Percentiles rank a stretch among this genome's conserved stretches.
Evolutionary conservation across 2,113 vertebrate species (phyloP).

Genomic region (Vombatus ursinus): DNA sequence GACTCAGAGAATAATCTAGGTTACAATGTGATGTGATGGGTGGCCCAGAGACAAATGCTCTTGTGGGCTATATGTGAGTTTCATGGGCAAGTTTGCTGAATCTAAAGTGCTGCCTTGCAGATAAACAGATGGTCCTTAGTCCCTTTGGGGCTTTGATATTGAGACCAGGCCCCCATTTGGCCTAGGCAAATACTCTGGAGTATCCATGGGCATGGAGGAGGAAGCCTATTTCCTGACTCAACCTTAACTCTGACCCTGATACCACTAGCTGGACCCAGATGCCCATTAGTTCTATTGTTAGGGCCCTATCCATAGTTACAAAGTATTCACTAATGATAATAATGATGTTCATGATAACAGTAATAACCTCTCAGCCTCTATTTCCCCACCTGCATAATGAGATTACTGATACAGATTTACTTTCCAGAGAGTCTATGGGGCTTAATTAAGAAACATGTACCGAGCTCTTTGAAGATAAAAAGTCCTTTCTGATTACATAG

Average conservation of each 20-base stretch:
- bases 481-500: background rate
- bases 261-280: background rate
- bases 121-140: background rate
- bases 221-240: background rate
- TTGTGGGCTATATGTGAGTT: background rate
- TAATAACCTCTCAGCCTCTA: background rate
- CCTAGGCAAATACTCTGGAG: background rate
- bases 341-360: background rate
- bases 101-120: background rate
- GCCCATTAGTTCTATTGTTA: background rate
- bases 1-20: background rate
- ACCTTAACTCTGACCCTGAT: background rate
- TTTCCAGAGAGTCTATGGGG: background rate
- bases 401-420: background rate
- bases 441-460: conserved; percentile 4
- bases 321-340: background rate
- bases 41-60: background rate
- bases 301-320: background rate
- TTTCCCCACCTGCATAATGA: background rate
- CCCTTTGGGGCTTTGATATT: background rate
- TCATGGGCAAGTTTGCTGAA: background rate
- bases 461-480: background rate
- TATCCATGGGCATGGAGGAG: background rate
- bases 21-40: background rate
- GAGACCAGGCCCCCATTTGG: background rate